These are phyloP conservation scores for Taenioides sp. DNA, from an alignment of 2,797 vertebrate genomes.

Conservation along the genomic window DNA sequence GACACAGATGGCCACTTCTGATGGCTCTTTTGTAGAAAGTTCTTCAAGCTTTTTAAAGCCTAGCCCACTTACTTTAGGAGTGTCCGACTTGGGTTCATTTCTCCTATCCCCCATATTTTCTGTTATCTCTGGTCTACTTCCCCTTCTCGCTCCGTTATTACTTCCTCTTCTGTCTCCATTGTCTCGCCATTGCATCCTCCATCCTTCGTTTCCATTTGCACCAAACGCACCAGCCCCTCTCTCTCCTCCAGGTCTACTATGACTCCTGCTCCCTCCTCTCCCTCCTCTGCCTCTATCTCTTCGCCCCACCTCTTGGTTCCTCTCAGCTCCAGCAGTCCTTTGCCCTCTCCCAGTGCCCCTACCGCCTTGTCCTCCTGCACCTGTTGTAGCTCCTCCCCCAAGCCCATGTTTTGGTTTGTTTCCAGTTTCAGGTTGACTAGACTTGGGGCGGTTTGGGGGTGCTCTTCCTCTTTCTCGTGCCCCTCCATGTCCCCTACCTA, in stretches of 20 bases:
- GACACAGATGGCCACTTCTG: constrained; percentile 84
- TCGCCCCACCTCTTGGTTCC: not conserved
- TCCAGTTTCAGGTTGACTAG: not conserved
- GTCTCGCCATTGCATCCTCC: not conserved
- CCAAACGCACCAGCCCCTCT: constrained; percentile 6
- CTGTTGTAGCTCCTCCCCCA: not conserved
- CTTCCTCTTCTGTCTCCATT: constrained; percentile 18
- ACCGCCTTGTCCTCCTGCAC: not conserved
- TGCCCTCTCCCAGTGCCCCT: not conserved
- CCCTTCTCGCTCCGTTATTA: constrained; percentile 11
- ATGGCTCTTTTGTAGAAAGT: constrained; percentile 82
- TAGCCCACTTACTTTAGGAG: constrained; percentile 63
- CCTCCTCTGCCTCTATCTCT: constrained; percentile 5
- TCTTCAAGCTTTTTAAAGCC: constrained; percentile 81
- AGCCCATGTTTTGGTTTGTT: not conserved
- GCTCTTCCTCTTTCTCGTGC: constrained; percentile 5
- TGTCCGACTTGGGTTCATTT: constrained; percentile 24
- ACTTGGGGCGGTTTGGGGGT: not conserved
- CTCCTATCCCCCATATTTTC: constrained; percentile 11
- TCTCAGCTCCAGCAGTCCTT: not conserved
- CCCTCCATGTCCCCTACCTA: not conserved
- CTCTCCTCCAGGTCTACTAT: constrained; percentile 7
- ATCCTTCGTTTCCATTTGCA: constrained; percentile 5
- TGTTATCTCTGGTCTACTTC: constrained; percentile 21
- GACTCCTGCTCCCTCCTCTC: not conserved